Percentiles rank a stretch among this genome's conserved stretches.
Conservation (phyloP, 2,888 invertebrate species). For the Digitonthophagus gazella region DNA sequence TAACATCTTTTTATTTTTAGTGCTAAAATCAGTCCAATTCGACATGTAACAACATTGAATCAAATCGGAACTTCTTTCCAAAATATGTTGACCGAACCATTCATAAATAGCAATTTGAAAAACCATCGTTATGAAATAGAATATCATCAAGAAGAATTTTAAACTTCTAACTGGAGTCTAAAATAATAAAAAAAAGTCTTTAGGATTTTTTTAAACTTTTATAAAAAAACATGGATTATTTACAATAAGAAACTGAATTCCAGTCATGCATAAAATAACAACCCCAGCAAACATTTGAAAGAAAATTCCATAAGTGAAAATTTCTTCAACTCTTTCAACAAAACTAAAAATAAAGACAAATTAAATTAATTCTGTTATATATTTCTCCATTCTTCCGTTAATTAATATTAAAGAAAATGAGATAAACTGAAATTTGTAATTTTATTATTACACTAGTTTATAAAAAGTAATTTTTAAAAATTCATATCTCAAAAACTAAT, state of each 20-base stretch:
- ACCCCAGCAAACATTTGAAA: conserved; percentile 15
- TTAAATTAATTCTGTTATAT: neutral
- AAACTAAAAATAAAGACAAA: conserved; percentile 12
- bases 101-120: conserved; percentile 19
- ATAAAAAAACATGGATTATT: neutral
- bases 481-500: too few relatives aligned
- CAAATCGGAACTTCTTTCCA: conserved; percentile 17
- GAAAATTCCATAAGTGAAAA: conserved; percentile 14
- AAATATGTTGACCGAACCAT: conserved; percentile 18
- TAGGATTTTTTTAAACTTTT: neutral
- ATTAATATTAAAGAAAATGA: too few relatives aligned
- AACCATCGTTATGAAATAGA: conserved; percentile 15
- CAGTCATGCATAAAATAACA: conserved; percentile 8
- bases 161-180: conserved; percentile 1
- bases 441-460: too few relatives aligned
- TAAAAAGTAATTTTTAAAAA: too few relatives aligned
- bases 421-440: too few relatives aligned
- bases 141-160: neutral
- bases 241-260: conserved; percentile 12
- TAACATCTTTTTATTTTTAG: conserved; percentile 13
- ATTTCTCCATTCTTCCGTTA: too few relatives aligned
- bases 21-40: conserved; percentile 17
- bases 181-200: neutral
- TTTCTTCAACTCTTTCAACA: conserved; percentile 14
- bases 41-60: conserved; percentile 16